A percentile compares a stretch with the other conserved stretches of the same genome.
phyloP scores from a whole-genome alignment of 2,113 vertebrate species.

The Enhydra lutris region DNA sequence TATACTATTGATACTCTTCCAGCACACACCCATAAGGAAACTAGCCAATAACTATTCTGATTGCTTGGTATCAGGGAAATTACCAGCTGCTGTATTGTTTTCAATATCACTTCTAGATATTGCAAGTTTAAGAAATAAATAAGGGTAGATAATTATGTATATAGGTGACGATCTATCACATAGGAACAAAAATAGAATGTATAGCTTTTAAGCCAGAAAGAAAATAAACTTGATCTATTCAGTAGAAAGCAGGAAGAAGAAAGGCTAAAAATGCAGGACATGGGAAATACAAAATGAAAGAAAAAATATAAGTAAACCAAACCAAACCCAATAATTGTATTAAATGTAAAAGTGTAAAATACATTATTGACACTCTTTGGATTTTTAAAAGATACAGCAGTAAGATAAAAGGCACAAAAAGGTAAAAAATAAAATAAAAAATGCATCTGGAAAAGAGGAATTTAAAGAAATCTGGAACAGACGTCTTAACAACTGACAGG shows the following conservation, averaged over 20 bases:
- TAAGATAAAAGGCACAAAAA: neutral
- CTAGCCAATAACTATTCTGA: neutral
- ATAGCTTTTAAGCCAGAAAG: neutral
- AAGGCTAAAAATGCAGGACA: neutral
- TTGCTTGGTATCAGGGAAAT: neutral
- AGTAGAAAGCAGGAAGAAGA: neutral
- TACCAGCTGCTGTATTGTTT: neutral
- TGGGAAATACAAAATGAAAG: neutral
- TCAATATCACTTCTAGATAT: neutral
- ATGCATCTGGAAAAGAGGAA: neutral
- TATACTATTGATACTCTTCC: neutral
- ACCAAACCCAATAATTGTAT: neutral
- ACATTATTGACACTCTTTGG: neutral
- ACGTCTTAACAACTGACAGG: conserved; percentile 16
- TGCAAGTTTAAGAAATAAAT: neutral
- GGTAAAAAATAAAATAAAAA: neutral
- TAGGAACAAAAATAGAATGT: neutral
- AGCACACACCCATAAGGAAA: neutral
- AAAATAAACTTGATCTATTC: conserved; percentile 6
- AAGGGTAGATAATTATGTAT: neutral
- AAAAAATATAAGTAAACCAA: neutral
- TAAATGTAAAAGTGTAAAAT: neutral
- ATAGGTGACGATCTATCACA: neutral
- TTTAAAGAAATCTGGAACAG: neutral
- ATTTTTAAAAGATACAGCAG: neutral